Conservation (phyloP, 1,140 invertebrate genomes). For the Sinella curviseta region DNA sequence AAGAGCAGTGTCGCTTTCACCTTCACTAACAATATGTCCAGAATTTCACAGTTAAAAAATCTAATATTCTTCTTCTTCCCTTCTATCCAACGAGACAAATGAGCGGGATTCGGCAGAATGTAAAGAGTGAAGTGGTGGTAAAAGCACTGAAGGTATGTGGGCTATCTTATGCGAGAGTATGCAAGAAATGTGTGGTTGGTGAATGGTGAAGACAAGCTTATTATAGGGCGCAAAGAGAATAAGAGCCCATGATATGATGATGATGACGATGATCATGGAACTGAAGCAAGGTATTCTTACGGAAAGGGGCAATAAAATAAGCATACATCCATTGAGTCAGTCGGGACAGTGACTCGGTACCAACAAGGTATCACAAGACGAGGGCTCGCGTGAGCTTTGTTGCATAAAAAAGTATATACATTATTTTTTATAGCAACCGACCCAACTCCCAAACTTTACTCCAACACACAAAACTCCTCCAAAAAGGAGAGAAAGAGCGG, state of each 20-base stretch:
- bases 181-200: too few relatives aligned
- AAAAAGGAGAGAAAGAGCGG: too few relatives aligned
- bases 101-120: slow-evolving; percentile 15
- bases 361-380: slow-evolving; percentile 20
- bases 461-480: too few relatives aligned
- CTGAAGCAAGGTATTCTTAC: neutral
- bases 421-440: too few relatives aligned
- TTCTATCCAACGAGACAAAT: neutral
- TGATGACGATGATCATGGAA: neutral
- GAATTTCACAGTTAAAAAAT: too few relatives aligned
- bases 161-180: neutral
- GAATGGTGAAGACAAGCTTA: neutral
- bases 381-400: slow-evolving; percentile 16
- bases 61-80: neutral
- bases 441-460: too few relatives aligned
- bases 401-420: neutral
- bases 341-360: slow-evolving; percentile 19
- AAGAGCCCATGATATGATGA: too few relatives aligned
- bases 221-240: neutral
- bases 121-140: neutral
- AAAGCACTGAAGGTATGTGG: neutral
- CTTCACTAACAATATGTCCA: neutral
- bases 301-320: slow-evolving; percentile 21
- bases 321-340: slow-evolving; percentile 5
- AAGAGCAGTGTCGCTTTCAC: neutral